Conservation (phyloP, 2,888 invertebrate species). For the Odontocolon sp. region DNA sequence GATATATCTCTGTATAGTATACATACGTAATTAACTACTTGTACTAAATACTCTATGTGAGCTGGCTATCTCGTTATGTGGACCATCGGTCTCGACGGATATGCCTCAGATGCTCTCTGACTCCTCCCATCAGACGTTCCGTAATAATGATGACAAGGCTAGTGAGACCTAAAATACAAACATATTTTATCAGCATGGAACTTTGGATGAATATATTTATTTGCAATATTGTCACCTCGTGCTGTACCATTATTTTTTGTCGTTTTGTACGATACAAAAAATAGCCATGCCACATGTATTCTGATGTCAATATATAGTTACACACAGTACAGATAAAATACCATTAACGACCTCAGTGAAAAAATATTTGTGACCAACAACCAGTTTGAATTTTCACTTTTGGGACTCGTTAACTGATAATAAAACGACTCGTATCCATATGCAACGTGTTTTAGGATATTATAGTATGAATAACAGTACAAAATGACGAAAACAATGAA, state of each 20-base stretch:
- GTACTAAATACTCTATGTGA: conserved; percentile 39
- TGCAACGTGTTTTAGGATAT: not conserved
- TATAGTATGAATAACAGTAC: not conserved
- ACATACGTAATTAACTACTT: conserved; percentile 45
- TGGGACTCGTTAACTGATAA: too few relatives aligned
- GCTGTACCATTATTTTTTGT: too few relatives aligned
- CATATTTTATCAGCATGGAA: not conserved
- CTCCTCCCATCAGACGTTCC: not conserved
- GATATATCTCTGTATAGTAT: not conserved
- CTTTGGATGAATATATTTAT: too few relatives aligned
- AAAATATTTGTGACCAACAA: too few relatives aligned
- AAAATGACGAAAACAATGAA: not conserved
- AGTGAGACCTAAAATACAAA: not conserved
- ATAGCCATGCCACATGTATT: too few relatives aligned
- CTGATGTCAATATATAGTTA: too few relatives aligned
- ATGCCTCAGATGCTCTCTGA: conserved; percentile 19
- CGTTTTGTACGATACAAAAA: too few relatives aligned
- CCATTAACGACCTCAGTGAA: too few relatives aligned
- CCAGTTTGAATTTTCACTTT: too few relatives aligned
- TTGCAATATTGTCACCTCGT: too few relatives aligned
- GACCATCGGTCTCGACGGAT: conserved; percentile 46
- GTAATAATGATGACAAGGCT: not conserved
- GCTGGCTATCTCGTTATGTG: conserved; percentile 39
- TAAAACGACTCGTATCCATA: too few relatives aligned
- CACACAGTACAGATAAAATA: too few relatives aligned